Evolutionary conservation across 2,888 invertebrate genomes (phyloP), one percentile per base, ranked within the genome.

Genomic region (Octonoba sinensis): DNA sequence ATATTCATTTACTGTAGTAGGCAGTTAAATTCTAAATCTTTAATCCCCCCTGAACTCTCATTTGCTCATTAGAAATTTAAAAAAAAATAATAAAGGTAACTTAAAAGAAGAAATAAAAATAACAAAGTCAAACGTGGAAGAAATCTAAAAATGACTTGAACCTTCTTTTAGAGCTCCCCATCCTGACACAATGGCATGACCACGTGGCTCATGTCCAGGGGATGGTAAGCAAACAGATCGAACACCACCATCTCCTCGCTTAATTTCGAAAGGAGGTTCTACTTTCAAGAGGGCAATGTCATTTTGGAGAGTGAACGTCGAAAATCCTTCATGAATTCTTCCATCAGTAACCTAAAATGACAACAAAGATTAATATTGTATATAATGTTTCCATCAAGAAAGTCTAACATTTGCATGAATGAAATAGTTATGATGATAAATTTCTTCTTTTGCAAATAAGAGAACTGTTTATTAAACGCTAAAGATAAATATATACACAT

Each of bases 131-230:
- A n/a, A n/a, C n/a, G n/a, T 36, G 36, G 8, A 36, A 36, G 36
- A 1, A 36, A 8, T 36, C 11, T 4, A 36, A 36, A 6, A 36
- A 36, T 4, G 8, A 6, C 8, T 46, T 16, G 49, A 62, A 82
- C 82, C 82, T 76, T 82, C 82, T 49, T 82, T 76, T 11, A 82
- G 44, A 18, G 82, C 49, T 24, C 82, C 82, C 75, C 75, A 82
- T 18, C 82, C 82, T 24, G 82, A 82, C 47, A 82, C 82, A 16
- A 60, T 65, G 0, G 71, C 82, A 56, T 82, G 76, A 24, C 82
- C 82, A 49, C 60, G 56, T 24, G 82, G 71, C 18, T 76, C 75
- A 16, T 76, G 51, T 36, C 56, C 47, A 8, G 71, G 71, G 0
- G 51, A 16, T 8, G 82, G 82, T 36, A 82, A 57, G 36, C 76